Conservation (phyloP, 1,140 invertebrate genomes). For the Cheumatopsyche charites region DNA sequence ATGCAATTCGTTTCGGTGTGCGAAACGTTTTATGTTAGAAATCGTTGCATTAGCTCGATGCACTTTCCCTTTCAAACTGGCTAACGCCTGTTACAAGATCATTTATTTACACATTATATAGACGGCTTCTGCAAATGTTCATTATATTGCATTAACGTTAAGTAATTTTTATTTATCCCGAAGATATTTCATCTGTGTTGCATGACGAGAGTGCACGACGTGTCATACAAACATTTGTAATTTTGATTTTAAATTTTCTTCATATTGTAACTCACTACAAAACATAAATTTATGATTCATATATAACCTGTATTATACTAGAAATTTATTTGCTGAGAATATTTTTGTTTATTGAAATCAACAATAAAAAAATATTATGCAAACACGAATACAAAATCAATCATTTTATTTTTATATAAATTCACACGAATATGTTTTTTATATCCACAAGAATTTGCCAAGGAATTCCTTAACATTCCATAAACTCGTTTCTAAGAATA, state of each 20-base stretch:
- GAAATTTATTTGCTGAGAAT: no score
- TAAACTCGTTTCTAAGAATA: constrained; percentile 13
- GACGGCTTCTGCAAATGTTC: not conserved
- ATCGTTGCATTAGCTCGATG: constrained; percentile 18
- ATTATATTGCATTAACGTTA: constrained; percentile 10
- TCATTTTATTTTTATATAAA: constrained; percentile 3
- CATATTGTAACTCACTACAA: no score
- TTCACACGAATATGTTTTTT: constrained; percentile 15
- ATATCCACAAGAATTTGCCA: not conserved
- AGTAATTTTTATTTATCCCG: not conserved
- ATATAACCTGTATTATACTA: no score
- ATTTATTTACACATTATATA: constrained; percentile 13
- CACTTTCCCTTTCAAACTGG: constrained; percentile 35
- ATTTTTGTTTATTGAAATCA: no score
- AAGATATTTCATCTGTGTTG: not conserved
- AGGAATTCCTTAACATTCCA: not conserved
- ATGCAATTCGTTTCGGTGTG: not conserved
- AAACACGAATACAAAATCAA: not conserved
- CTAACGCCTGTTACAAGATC: constrained; percentile 26
- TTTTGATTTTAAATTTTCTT: no score
- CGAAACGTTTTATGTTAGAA: constrained; percentile 4
- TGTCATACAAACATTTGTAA: no score
- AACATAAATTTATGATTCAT: no score
- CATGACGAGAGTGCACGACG: not conserved
- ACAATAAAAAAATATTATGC: not conserved